Evolutionary conservation across 1,140 invertebrate genomes (phyloP), one percentile per base, ranked within the genome.

Genomic region (Drosophila guanche): DNA sequence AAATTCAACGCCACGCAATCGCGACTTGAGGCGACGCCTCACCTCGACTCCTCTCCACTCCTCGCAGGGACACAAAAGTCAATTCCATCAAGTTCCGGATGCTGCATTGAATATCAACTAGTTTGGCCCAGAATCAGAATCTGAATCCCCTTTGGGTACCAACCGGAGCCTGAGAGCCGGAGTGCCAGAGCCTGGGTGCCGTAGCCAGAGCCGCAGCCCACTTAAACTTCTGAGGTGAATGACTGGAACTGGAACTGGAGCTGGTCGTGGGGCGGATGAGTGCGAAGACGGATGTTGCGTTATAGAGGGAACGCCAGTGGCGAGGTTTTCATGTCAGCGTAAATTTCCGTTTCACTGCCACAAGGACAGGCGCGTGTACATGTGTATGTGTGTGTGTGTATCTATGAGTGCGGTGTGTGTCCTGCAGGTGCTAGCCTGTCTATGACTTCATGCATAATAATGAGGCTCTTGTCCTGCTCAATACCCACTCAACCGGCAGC

Each of bases 61-160:
- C 27, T 25, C 12, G 40, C 16, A 54, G 50, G 66, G 63, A 74
- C 71, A 74, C 81, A 81, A 81, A 88, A 85, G 81, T 85, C 81
- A 88, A 88, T 85, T 85, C 81, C 81, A 85, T 81, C 81, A 85
- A 72, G 81, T 85, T 86, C 74, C 81, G 83, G 81, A 61, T 86
- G 81, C 77, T 78, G 81, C 81, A 86, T 85, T 86, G 81, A 85
- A 85, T 85, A 85, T 70, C 81, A 85, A 85, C 77, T 86, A 85
- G 81, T 78, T 86, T 58, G 63, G 61, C 67, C 63, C 56, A 57
- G 47, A 42, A 41, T 7, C 59, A 73, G 70, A 45, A 47, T 46
- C 54, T 58, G 58, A 42, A 47, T 47, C 57, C 52, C 48, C 33
- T 37, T 37, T 4, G 33, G 33, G 33, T 12, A 1, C 33, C 33